phyloP scores from a whole-genome alignment of 2,888 invertebrate species.

The Eucera pruinosa region DNA sequence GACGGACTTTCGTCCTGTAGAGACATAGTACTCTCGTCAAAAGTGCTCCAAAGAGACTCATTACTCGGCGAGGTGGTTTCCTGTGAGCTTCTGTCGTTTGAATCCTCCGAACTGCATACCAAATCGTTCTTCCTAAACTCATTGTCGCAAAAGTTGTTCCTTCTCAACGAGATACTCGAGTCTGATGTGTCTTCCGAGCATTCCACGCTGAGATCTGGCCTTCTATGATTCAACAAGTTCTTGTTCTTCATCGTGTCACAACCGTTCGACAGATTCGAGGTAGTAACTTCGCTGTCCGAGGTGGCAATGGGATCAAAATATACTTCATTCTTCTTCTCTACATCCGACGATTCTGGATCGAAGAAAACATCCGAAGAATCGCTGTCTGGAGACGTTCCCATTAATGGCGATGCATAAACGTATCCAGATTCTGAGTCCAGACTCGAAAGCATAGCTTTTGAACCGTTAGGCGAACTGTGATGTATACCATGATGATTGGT shows the following conservation, averaged over 20 bases:
- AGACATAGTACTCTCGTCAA: conserved; percentile 80
- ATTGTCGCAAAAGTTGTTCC: conserved; percentile 31
- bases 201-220: conserved; percentile 25
- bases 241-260: conserved; percentile 13
- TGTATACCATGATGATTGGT: conserved; percentile 74
- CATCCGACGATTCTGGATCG: conserved; percentile 79
- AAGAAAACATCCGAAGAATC: conserved; percentile 83
- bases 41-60: conserved; percentile 81
- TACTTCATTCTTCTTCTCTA: conserved; percentile 72
- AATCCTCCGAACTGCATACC: conserved; percentile 72
- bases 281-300: conserved; percentile 73
- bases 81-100: conserved; percentile 75
- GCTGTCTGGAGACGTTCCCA: conserved; percentile 82
- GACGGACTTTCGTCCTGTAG: conserved; percentile 73
- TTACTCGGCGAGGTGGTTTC: conserved; percentile 80
- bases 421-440: conserved; percentile 84
- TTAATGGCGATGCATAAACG: conserved; percentile 84
- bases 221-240: conserved; percentile 14
- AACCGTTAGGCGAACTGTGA: conserved; percentile 85
- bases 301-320: conserved; percentile 72
- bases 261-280: conserved; percentile 53
- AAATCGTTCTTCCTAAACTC: conserved; percentile 21
- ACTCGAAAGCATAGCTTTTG: conserved; percentile 81
- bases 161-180: conserved; percentile 65
- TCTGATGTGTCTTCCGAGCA: conserved; percentile 74